These are phyloP conservation scores for Anthoscopus minutus DNA, from an alignment of 2,113 vertebrate genomes.

Conservation along the genomic window DNA sequence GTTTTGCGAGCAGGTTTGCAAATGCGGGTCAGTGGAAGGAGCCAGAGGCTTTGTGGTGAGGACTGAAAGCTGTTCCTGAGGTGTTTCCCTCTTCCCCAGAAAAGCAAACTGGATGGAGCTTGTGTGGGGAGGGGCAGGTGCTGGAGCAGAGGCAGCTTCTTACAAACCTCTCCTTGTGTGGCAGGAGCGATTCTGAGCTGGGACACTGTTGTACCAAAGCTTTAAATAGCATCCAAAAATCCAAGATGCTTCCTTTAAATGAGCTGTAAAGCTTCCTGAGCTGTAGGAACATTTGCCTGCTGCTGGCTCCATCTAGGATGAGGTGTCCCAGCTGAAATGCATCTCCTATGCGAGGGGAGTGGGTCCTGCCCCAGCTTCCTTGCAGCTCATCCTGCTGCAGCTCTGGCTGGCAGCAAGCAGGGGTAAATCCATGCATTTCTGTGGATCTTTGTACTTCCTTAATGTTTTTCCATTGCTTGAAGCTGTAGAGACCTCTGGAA, in stretches of 20 bases:
- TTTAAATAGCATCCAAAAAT: background rate
- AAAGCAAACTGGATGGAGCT: background rate
- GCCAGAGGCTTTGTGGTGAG: background rate
- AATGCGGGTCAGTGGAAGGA: background rate
- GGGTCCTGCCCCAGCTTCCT: background rate
- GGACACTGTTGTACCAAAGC: background rate
- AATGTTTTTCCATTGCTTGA: background rate
- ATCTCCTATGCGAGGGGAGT: background rate
- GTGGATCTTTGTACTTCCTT: background rate
- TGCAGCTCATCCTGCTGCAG: background rate
- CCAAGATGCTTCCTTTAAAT: background rate
- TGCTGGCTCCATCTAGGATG: accelerated
- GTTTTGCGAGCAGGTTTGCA: background rate
- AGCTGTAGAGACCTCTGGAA: background rate
- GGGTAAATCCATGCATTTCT: accelerated
- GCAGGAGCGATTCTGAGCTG: background rate
- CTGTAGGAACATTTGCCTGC: background rate
- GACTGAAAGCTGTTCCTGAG: background rate
- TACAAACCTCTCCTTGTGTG: background rate
- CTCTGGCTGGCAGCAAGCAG: background rate
- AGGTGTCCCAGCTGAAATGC: background rate
- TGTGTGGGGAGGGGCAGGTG: background rate
- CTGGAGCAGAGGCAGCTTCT: background rate
- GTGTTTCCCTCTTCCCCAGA: background rate
- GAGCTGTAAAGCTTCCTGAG: background rate